Evolutionary conservation across 2,888 invertebrate species (phyloP).

Genomic region (Ecdyonurus torrentis): DNA sequence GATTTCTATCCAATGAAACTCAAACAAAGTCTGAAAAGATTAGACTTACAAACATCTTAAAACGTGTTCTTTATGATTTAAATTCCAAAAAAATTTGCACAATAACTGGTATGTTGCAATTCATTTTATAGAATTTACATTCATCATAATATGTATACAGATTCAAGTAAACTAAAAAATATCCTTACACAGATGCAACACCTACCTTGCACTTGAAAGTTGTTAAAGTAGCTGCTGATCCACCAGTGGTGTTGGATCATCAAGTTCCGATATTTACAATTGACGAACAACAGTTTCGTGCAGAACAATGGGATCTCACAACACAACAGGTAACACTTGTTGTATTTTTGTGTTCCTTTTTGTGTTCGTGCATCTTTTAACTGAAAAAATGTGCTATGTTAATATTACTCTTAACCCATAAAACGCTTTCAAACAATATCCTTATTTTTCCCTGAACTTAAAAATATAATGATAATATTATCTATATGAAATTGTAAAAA

Average conservation of each 20-base stretch:
- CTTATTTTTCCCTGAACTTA: no score
- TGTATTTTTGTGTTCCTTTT: no score
- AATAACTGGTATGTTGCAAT: conserved; percentile 38
- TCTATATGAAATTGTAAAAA: not conserved
- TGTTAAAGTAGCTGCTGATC: conserved; percentile 62
- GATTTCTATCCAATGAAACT: conserved; percentile 56
- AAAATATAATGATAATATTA: not conserved
- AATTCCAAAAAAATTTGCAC: conserved; percentile 65
- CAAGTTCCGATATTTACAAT: conserved; percentile 77
- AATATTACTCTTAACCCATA: no score
- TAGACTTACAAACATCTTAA: conserved; percentile 56
- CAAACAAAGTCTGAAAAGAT: conserved; percentile 34
- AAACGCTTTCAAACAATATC: no score
- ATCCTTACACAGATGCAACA: conserved; percentile 47
- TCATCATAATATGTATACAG: no score
- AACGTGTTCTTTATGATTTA: conserved; percentile 61
- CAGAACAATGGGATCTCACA: conserved; percentile 81
- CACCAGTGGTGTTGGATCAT: conserved; percentile 64
- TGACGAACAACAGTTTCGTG: conserved; percentile 42
- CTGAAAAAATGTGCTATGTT: no score
- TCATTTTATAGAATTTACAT: conserved; percentile 13
- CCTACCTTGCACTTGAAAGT: conserved; percentile 83
- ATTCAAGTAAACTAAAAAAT: not conserved
- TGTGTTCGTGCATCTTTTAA: no score
- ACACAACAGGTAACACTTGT: conserved; percentile 64